These are phyloP conservation scores for Calephelis virginiensis DNA, from an alignment of 1,140 invertebrate species.

Conservation along the genomic window DNA sequence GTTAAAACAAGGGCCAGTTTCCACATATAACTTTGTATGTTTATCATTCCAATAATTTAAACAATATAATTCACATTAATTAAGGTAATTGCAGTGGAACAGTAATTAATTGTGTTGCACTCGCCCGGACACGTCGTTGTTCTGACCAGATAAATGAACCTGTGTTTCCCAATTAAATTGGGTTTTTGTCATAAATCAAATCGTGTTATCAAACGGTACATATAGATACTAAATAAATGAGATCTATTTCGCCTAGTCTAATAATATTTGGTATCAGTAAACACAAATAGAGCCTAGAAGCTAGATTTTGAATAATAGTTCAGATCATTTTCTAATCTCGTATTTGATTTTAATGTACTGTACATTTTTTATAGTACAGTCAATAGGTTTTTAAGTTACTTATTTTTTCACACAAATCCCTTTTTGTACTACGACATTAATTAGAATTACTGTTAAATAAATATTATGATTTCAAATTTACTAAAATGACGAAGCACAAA, in stretches of 20 bases:
- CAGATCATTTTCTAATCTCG: no score
- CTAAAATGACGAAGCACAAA: background rate
- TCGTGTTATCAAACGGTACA: background rate
- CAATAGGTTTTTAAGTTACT: no score
- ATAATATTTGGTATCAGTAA: no score
- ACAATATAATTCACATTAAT: conserved; percentile 8
- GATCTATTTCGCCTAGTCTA: no score
- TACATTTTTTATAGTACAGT: no score
- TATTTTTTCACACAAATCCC: no score
- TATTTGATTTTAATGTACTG: no score
- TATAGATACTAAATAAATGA: no score
- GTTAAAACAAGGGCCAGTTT: no score
- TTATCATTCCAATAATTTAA: conserved; percentile 4
- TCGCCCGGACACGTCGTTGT: conserved; percentile 3
- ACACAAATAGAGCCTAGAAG: no score
- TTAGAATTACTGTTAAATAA: background rate
- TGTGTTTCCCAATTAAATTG: background rate
- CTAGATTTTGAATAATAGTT: no score
- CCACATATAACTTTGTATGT: background rate
- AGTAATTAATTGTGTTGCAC: conserved; percentile 14
- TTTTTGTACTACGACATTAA: no score
- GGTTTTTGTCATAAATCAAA: background rate
- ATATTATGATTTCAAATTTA: background rate
- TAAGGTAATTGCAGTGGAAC: conserved; percentile 2
- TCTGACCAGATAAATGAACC: conserved; percentile 7